phyloP scores from a whole-genome alignment of 2,888 invertebrate genomes.

The Conchocele bisecta region DNA sequence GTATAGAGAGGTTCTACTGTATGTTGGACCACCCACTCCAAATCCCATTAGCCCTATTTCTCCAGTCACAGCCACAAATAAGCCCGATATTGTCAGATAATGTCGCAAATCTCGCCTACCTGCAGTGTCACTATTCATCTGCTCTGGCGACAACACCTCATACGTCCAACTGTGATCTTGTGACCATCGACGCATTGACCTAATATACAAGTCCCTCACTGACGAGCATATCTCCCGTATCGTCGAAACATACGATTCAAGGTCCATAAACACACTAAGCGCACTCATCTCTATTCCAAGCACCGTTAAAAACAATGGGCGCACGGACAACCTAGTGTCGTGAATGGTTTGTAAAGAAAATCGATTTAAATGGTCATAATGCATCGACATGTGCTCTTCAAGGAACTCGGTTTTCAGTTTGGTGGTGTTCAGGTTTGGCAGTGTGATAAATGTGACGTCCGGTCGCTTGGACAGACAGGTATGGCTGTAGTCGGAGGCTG shows the following conservation, averaged over 20 bases:
- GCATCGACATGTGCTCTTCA: slow-evolving; percentile 64
- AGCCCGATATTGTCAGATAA: no score
- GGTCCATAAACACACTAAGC: slow-evolving; percentile 64
- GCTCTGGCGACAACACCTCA: slow-evolving; percentile 52
- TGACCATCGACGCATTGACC: slow-evolving; percentile 76
- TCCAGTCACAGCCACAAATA: no score
- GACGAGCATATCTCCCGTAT: slow-evolving; percentile 69
- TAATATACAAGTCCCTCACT: slow-evolving; percentile 74
- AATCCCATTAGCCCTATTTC: no score
- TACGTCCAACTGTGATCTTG: slow-evolving; percentile 75
- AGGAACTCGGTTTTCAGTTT: slow-evolving; percentile 60
- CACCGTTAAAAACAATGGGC: slow-evolving; percentile 73
- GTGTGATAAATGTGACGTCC: slow-evolving; percentile 63
- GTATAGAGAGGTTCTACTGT: no score
- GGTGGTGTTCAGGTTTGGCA: slow-evolving; percentile 62
- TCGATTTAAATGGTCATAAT: slow-evolving; percentile 62
- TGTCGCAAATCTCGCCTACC: no score
- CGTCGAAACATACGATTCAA: slow-evolving; percentile 69
- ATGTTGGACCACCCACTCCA: no score
- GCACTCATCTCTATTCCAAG: slow-evolving; percentile 72
- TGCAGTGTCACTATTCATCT: slow-evolving; percentile 39
- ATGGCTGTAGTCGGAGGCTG: slow-evolving; percentile 74
- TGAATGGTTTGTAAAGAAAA: slow-evolving; percentile 61
- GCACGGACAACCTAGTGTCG: slow-evolving; percentile 62
- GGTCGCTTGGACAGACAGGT: slow-evolving; percentile 65